Conservation (phyloP, 2,113 vertebrate genomes). For the Notechis scutatus region DNA sequence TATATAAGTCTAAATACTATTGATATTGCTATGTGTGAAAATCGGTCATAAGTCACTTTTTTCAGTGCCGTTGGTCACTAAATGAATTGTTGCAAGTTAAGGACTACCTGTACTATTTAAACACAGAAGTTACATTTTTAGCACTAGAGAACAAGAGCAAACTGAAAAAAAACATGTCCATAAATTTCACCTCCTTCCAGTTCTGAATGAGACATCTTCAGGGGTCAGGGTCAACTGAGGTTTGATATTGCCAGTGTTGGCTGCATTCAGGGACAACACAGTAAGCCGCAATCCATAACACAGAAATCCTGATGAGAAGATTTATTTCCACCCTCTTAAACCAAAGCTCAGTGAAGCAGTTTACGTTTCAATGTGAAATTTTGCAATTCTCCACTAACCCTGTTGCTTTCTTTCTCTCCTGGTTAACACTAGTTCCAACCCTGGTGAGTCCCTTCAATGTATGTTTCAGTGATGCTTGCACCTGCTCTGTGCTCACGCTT, state of each 20-base stretch:
- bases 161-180: neutral
- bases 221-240: neutral
- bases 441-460: neutral
- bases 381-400: neutral
- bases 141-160: neutral
- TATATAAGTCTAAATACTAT: no score
- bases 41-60: no score
- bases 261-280: neutral
- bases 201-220: neutral
- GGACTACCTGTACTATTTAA: neutral
- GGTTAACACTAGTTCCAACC: neutral
- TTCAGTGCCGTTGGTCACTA: no score
- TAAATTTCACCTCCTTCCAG: neutral
- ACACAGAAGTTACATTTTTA: neutral
- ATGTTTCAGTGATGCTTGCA: conserved; percentile 59
- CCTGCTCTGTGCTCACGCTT: conserved; percentile 42
- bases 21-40: no score
- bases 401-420: neutral
- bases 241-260: neutral
- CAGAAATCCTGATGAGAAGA: neutral
- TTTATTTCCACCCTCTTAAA: neutral
- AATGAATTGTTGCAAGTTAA: no score
- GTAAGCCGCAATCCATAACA: neutral
- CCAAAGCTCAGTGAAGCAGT: neutral
- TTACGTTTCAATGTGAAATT: neutral